Percentiles rank a stretch among this genome's conserved stretches.
Conservation (phyloP, 2,888 invertebrate genomes). For the Lepidocyrtoides sp. region DNA sequence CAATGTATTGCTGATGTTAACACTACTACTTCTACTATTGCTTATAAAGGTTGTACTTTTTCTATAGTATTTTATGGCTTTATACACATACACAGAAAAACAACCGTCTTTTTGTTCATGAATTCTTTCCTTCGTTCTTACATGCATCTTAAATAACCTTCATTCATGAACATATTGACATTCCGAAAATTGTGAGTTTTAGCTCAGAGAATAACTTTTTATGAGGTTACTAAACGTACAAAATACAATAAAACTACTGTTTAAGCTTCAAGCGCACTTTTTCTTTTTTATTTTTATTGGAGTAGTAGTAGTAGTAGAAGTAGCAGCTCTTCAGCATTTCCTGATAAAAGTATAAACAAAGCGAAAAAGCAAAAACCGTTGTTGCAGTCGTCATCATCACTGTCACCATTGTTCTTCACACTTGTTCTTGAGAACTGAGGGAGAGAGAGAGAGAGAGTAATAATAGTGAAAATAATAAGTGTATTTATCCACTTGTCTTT, state of each 20-base stretch:
- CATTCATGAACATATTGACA: conserved; percentile 28
- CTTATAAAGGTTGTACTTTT: neutral
- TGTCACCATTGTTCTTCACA: conserved; percentile 1
- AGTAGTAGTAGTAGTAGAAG: too few relatives aligned
- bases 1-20: too few relatives aligned
- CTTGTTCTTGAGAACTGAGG: neutral
- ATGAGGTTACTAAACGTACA: neutral
- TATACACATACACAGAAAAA: too few relatives aligned
- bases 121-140: neutral
- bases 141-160: conserved; percentile 3
- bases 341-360: neutral
- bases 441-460: neutral
- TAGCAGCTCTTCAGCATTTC: too few relatives aligned
- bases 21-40: neutral
- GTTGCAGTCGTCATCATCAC: neutral
- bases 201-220: conserved; percentile 9
- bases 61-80: neutral
- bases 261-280: too few relatives aligned
- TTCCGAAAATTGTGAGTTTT: conserved; percentile 11
- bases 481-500: too few relatives aligned
- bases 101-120: neutral
- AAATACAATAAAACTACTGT: too few relatives aligned
- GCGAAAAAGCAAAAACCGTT: neutral
- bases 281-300: too few relatives aligned
- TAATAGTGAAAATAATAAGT: neutral